phyloP scores from a whole-genome alignment of 2,797 vertebrate species.

The Chiroxiphia lanceolata region DNA sequence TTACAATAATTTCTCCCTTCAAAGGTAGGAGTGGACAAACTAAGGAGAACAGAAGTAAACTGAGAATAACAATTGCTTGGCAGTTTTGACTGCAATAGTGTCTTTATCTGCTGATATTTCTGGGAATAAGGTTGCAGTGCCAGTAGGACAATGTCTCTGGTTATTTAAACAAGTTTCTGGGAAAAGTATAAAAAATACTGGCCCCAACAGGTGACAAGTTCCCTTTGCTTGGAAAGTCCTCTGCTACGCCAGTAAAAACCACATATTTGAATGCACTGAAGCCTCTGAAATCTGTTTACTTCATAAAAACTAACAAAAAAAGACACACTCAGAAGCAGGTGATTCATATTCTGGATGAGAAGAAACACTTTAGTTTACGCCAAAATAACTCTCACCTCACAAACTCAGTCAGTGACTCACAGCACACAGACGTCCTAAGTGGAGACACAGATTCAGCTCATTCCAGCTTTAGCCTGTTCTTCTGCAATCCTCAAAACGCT shows the following conservation, averaged over 20 bases:
- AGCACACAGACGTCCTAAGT: neutral
- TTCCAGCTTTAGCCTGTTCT: neutral
- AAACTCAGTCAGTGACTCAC: constrained; percentile 34
- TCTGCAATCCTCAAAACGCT: neutral
- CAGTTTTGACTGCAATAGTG: neutral
- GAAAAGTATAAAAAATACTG: constrained; percentile 27
- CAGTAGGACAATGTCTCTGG: constrained; percentile 19
- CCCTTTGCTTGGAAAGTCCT: neutral
- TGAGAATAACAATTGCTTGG: neutral
- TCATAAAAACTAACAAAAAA: neutral
- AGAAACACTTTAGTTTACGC: neutral
- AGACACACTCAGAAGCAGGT: neutral
- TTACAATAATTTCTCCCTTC: neutral
- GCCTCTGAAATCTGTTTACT: neutral
- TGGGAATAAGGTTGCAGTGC: constrained; percentile 3
- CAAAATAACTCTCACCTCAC: constrained; percentile 1
- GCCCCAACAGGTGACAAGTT: neutral
- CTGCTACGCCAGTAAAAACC: constrained; percentile 7
- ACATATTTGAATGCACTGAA: neutral
- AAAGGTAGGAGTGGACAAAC: neutral
- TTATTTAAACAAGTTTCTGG: constrained; percentile 26
- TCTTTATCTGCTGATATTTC: neutral
- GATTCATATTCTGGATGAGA: constrained; percentile 48
- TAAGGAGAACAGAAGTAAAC: neutral
- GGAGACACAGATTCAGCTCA: neutral